A percentile compares a stretch with the other conserved stretches of the same genome.
Evolutionary conservation across 2,888 invertebrate genomes (phyloP).

Genomic region (Mesochorus sp.): DNA sequence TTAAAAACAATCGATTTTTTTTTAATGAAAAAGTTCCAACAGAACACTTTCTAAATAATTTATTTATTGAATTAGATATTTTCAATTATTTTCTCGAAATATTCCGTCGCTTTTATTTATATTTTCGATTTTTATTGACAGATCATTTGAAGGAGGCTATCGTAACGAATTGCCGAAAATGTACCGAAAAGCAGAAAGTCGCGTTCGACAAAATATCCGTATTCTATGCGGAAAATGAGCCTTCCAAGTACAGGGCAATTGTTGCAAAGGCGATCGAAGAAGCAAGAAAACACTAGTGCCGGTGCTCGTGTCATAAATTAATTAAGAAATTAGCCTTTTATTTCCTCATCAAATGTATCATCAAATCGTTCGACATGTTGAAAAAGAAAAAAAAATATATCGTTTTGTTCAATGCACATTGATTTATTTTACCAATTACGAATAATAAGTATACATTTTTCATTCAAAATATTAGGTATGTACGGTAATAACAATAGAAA

Average conservation of each 20-base stretch:
- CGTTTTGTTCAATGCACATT: not conserved
- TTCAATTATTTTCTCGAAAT: not conserved
- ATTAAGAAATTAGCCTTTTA: too few species aligned
- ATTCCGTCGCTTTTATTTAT: not conserved
- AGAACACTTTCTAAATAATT: too few species aligned
- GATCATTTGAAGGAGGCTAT: constrained; percentile 63
- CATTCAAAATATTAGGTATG: not conserved
- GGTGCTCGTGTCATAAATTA: too few species aligned
- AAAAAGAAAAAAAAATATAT: not conserved
- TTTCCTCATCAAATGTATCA: too few species aligned
- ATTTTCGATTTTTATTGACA: constrained; percentile 33
- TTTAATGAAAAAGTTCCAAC: too few species aligned
- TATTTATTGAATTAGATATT: not conserved
- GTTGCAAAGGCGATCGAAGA: constrained; percentile 60
- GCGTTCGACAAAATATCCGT: constrained; percentile 58
- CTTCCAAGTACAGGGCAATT: constrained; percentile 61
- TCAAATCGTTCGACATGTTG: too few species aligned
- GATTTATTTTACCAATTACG: not conserved
- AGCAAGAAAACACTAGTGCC: constrained; percentile 48
- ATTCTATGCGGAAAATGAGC: constrained; percentile 63
- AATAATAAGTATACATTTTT: not conserved
- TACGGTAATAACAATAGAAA: not conserved
- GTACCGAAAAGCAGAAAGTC: constrained; percentile 61
- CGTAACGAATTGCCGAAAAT: constrained; percentile 63
- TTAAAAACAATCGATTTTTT: too few species aligned